Evolutionary conservation across 2,797 vertebrate genomes (phyloP).

Genomic region (Pseudochirops corinnae): DNA sequence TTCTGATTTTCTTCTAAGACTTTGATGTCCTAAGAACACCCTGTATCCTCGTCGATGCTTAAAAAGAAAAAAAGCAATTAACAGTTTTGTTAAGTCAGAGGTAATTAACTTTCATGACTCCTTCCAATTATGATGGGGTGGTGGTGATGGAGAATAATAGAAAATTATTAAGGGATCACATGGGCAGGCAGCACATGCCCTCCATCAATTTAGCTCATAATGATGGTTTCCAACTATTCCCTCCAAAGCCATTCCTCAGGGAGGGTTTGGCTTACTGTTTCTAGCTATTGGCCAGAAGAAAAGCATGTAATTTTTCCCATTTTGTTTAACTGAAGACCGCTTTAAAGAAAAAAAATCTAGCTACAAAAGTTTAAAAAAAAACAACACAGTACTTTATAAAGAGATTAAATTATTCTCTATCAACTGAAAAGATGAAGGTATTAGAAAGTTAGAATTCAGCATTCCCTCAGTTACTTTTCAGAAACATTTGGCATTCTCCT

Average conservation of each 20-base stretch:
- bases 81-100: slow-evolving; percentile 32
- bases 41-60: neutral
- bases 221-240: slow-evolving; percentile 12
- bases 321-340: slow-evolving; percentile 64
- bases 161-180: slow-evolving; percentile 31
- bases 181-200: neutral
- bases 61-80: slow-evolving; percentile 10
- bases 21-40: slow-evolving; percentile 7
- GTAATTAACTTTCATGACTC: slow-evolving; percentile 55
- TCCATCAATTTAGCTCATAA: neutral
- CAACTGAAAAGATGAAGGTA: slow-evolving; percentile 56
- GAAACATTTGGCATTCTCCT: slow-evolving; percentile 43
- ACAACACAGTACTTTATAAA: slow-evolving; percentile 44
- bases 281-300: slow-evolving; percentile 37
- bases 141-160: neutral
- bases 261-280: slow-evolving; percentile 7
- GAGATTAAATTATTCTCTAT: slow-evolving; percentile 66
- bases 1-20: slow-evolving; percentile 30
- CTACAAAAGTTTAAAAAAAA: slow-evolving; percentile 32
- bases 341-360: slow-evolving; percentile 52
- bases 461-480: slow-evolving; percentile 34
- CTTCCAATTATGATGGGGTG: slow-evolving; percentile 11
- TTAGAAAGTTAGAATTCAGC: neutral
- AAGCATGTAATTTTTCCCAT: slow-evolving; percentile 36
- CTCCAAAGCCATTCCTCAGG: slow-evolving; percentile 19